Evolutionary conservation across 2,113 vertebrate species (phyloP), one percentile per base, ranked within the genome.

Genomic region (Puntigrus tetrazona): DNA sequence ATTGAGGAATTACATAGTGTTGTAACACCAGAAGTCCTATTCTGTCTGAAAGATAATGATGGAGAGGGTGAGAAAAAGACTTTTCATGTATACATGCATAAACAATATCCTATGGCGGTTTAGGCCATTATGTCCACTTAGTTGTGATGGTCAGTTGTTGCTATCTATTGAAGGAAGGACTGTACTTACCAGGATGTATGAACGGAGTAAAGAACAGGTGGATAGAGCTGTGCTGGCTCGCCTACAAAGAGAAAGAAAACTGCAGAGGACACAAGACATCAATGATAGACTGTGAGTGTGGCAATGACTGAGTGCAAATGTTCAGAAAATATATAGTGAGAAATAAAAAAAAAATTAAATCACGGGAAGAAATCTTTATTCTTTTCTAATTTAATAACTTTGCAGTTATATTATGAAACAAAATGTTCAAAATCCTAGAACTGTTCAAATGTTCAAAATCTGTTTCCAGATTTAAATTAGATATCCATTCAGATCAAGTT

Each of bases 11-110:
- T 90, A 14, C 69, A 88, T 38, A 41, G 29, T 86, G 93, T 86
- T 88, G 81, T 96, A 86, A 55, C 92, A 65, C 97, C 97, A 34
- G 96, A 97, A 80, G 88, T 92, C 57, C 50, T 97, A 22, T 92
- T 99, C 90, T 95, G 91, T 89, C 94, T 99, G 86, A 92, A 82
- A 88, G 89, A 97, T 89, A 88, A 55, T 25, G 88, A 92, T 84
- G 89, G 87, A 79, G 89, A 94, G 20, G 95, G 97, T 98, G 91
- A 81, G 92, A 94, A 27, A 78, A 11, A 83, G 50, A 20, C 7
- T 29, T 47, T 11, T 38, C 13, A 73, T 25, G 16, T 47, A 75
- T 25, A 50, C 16, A 14, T 45, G 43, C 43, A 4, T 1, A 36
- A 9, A 67, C 20, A 34, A 36, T 67, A 20, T 3, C 20, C 14